Conservation (phyloP, 2,113 vertebrate species). For the Accipiter virgatus region DNA sequence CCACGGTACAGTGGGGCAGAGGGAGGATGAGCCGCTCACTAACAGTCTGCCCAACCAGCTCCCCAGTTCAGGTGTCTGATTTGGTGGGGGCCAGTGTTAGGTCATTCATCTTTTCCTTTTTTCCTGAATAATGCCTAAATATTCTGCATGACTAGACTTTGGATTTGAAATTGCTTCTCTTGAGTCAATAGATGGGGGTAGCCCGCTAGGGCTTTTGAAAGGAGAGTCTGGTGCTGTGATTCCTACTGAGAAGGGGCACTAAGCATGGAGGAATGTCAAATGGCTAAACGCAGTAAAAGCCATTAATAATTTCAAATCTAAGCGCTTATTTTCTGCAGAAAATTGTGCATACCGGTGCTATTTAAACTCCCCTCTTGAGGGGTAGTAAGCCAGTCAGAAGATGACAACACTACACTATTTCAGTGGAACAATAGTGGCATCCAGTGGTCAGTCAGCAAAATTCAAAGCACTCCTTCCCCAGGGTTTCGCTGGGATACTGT, state of each 20-base stretch:
- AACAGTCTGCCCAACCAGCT: not conserved
- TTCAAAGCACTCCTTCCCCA: not conserved
- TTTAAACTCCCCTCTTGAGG: not conserved
- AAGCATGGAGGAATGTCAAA: not conserved
- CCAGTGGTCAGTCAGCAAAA: slow-evolving; percentile 53
- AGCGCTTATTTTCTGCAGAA: not conserved
- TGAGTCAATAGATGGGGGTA: not conserved
- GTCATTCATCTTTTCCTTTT: not conserved
- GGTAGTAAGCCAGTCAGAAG: not conserved
- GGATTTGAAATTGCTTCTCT: not conserved
- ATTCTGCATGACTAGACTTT: not conserved
- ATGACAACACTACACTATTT: not conserved
- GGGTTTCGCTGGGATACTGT: not conserved
- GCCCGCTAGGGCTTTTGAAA: not conserved
- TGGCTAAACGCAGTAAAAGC: not conserved
- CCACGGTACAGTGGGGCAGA: fast-evolving
- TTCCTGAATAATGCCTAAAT: not conserved
- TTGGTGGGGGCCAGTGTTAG: not conserved
- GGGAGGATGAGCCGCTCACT: not conserved
- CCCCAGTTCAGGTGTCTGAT: not conserved
- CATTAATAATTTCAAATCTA: not conserved
- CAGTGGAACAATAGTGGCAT: slow-evolving; percentile 60
- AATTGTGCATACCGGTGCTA: not conserved
- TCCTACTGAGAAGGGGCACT: not conserved
- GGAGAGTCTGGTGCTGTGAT: not conserved